Evolutionary conservation across 2,888 invertebrate species (phyloP), one percentile per base, ranked within the genome.

Genomic region (Allygus modestus): DNA sequence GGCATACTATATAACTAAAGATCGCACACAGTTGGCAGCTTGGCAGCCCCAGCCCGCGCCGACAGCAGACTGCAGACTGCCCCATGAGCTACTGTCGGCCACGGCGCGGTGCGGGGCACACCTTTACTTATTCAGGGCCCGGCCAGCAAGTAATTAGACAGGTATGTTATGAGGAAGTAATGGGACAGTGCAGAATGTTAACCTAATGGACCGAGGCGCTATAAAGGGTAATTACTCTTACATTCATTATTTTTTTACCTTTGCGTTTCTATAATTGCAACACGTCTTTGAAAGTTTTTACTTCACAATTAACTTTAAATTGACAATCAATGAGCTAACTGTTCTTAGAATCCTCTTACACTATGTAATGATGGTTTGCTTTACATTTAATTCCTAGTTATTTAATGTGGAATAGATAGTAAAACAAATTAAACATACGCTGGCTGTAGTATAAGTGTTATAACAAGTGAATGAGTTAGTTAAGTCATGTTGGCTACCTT

Each of bases 141-240:
- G 65, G 65, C 31, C 28, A 2, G 28, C 26, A 4, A 31, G 65
- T 65, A 65, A 65, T 65, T 65, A 65, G 65, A 65, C 65, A 65
- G 15, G 65, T 15, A 65, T 65, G 65, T 65, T 28, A 65, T 65
- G 65, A 65, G 65, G 65, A 65, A 65, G 65, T 65, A 65, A 65
- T 65, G 65, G n/a, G 65, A 31, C 65, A 65, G 9, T 12, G 23
- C 5, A 65, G 65, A 65, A 65, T 65, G 65, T 31, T 2, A 65
- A 31, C 65, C 31, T 65, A 65, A 65, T 65, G 65, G 65, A 65
- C 65, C 31, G 23, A 65, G 65, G 65, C 65, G 65, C 65, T 65
- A 65, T 26, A 65, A 65, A 28, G 2, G 65, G 65, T 31, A 65
- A 65, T 65, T 65, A 28, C 65, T 26, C 15, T 28, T 65, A 15